Percentiles rank a stretch among this genome's conserved stretches.
Evolutionary conservation across 2,113 vertebrate species (phyloP).

Genomic region (Azemiops feae): DNA sequence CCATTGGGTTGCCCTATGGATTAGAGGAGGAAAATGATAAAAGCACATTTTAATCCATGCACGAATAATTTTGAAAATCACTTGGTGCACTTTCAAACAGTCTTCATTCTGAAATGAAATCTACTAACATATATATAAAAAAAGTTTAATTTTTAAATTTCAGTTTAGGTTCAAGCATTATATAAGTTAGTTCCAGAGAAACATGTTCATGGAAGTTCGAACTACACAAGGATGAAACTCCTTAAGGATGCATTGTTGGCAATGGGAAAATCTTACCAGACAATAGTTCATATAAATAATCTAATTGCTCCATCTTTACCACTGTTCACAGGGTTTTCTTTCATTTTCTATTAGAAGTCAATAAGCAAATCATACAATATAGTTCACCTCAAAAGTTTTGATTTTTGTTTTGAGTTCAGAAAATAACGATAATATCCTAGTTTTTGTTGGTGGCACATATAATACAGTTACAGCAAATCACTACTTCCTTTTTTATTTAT

Average conservation of each 20-base stretch:
- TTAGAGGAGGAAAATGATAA: slow-evolving; percentile 26
- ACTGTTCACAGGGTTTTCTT: neutral
- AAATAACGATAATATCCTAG: slow-evolving; percentile 47
- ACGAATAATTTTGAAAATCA: slow-evolving; percentile 1
- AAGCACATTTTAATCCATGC: neutral
- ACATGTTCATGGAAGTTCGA: neutral
- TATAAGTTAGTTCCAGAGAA: neutral
- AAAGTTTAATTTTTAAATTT: neutral
- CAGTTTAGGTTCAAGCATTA: neutral
- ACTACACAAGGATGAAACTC: neutral
- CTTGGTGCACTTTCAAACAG: accelerated
- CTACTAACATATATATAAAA: neutral
- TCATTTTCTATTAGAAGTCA: slow-evolving; percentile 30
- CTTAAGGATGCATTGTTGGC: neutral
- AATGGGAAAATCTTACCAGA: neutral
- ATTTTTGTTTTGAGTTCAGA: slow-evolving; percentile 36
- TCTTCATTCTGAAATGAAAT: slow-evolving; percentile 27
- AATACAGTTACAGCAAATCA: slow-evolving; percentile 45
- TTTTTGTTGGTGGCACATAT: slow-evolving; percentile 57
- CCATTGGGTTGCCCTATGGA: slow-evolving; percentile 88
- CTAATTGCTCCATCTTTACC: slow-evolving; percentile 17
- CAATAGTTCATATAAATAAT: neutral
- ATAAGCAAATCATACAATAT: slow-evolving; percentile 49
- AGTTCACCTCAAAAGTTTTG: slow-evolving; percentile 31
- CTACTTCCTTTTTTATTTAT: slow-evolving; percentile 1